Conservation (phyloP, 2,797 vertebrate species). For the Acomys russatus region DNA sequence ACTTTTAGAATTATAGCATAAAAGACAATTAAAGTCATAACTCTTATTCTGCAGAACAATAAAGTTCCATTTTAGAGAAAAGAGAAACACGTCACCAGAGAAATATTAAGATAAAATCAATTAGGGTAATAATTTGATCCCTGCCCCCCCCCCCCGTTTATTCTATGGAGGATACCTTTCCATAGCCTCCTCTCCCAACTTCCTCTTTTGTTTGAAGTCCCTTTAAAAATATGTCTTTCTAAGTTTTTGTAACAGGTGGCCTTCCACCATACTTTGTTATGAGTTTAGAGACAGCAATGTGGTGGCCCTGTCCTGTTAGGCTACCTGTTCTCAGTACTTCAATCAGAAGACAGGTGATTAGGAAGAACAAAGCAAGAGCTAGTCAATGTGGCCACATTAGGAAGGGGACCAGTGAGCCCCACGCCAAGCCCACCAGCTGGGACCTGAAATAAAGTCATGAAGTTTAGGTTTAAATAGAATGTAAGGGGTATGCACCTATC, state of each 20-base stretch:
- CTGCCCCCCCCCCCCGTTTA: neutral
- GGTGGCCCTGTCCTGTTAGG: neutral
- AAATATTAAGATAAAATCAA: slow-evolving; percentile 63
- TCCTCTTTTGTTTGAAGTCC: neutral
- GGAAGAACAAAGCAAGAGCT: neutral
- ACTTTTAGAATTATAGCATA: slow-evolving; percentile 72
- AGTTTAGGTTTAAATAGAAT: neutral
- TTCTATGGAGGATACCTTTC: neutral
- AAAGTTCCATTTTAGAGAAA: slow-evolving; percentile 12
- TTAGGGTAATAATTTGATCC: neutral
- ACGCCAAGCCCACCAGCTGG: neutral
- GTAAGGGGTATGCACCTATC: neutral
- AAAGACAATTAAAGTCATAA: slow-evolving; percentile 50
- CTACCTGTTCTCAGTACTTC: neutral
- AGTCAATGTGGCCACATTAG: neutral
- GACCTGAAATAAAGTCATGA: neutral
- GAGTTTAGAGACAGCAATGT: neutral
- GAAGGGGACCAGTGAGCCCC: neutral
- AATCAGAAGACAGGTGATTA: neutral
- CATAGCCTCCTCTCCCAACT: neutral
- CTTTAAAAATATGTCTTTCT: neutral
- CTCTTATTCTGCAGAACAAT: slow-evolving; percentile 31
- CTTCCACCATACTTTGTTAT: neutral
- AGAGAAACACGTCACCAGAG: slow-evolving; percentile 10
- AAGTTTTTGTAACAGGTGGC: neutral